A percentile compares a stretch with the other conserved stretches of the same genome.
Evolutionary conservation across 2,797 vertebrate genomes (phyloP).

Genomic region (Bradypodion ventrale): DNA sequence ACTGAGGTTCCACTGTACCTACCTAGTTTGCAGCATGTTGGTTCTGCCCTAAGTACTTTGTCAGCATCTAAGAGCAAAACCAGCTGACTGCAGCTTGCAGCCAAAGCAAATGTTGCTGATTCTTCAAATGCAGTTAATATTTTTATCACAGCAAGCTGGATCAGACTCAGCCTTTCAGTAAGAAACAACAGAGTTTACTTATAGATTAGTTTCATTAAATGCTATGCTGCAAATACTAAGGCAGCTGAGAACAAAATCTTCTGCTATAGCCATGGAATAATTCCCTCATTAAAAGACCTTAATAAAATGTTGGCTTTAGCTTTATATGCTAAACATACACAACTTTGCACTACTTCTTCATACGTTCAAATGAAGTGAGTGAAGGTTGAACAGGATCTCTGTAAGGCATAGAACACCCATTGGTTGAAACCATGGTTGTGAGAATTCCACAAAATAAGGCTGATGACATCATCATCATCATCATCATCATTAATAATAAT

Average conservation of each 20-base stretch:
- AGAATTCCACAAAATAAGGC: too few relatives aligned
- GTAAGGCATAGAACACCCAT: neutral
- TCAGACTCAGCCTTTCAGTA: neutral
- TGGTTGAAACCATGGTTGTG: too few relatives aligned
- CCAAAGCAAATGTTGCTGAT: neutral
- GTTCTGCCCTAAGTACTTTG: neutral
- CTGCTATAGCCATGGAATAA: neutral
- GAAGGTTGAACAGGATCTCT: neutral
- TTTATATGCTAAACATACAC: neutral
- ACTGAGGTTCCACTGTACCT: too few relatives aligned
- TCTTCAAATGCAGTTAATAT: neutral
- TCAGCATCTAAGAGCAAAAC: neutral
- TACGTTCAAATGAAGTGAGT: neutral
- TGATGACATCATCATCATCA: too few relatives aligned
- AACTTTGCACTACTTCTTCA: neutral
- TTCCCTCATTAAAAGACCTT: neutral
- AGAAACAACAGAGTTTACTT: neutral
- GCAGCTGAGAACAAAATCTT: neutral
- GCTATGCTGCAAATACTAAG: neutral
- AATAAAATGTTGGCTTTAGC: neutral
- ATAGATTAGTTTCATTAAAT: neutral
- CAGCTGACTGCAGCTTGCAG: neutral
- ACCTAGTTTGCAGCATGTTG: neutral
- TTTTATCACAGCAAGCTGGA: neutral
- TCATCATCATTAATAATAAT: too few relatives aligned